phyloP scores from a whole-genome alignment of 2,888 invertebrate species.

The Andrena flavipes region DNA sequence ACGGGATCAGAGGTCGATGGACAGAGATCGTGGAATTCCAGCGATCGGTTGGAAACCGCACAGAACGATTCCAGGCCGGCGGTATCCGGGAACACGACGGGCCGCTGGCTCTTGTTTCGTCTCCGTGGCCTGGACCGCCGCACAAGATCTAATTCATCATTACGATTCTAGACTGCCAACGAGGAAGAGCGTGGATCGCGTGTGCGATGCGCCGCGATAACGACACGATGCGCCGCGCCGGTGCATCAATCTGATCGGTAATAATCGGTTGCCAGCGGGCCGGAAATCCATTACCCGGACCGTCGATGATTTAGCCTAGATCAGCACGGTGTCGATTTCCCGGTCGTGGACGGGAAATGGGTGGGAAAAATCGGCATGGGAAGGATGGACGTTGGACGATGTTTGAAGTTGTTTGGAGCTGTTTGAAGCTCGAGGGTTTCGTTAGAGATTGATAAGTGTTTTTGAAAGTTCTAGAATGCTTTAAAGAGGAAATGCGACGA shows the following conservation, averaged over 20 bases:
- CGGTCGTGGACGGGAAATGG: no score
- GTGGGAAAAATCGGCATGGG: neutral
- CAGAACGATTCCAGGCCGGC: neutral
- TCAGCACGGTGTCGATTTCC: constrained; percentile 33
- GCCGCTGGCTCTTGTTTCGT: neutral
- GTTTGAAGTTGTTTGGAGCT: no score
- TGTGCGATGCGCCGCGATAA: constrained; percentile 54
- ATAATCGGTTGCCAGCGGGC: constrained; percentile 67
- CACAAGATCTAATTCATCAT: constrained; percentile 56
- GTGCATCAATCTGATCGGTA: constrained; percentile 67
- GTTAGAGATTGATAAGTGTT: no score
- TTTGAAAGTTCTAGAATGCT: no score
- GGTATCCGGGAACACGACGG: constrained; percentile 13
- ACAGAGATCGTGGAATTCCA: constrained; percentile 79
- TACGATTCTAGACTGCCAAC: constrained; percentile 34
- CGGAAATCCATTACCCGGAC: constrained; percentile 68
- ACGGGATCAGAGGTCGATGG: constrained; percentile 73
- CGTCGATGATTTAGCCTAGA: constrained; percentile 60
- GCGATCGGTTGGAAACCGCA: constrained; percentile 73
- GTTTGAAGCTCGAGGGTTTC: no score
- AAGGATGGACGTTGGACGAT: neutral
- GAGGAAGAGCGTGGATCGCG: constrained; percentile 36
- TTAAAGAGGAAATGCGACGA: no score
- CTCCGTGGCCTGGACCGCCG: neutral
- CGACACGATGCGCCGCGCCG: constrained; percentile 48